Evolutionary conservation across 2,888 invertebrate species (phyloP), one percentile per base, ranked within the genome.

Genomic region (Heliconius ethilla): DNA sequence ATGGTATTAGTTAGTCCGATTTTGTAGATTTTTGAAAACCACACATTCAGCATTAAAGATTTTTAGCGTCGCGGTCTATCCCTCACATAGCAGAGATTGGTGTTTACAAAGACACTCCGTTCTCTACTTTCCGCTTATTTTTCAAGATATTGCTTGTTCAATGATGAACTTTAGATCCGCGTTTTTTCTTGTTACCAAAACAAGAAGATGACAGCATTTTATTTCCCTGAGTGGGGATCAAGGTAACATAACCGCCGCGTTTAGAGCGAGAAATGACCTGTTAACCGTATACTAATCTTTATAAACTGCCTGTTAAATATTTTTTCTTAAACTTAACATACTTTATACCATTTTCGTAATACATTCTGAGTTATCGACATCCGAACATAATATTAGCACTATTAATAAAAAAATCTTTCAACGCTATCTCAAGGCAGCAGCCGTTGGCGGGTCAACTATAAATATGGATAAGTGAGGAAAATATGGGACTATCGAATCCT

Each of bases 401-500:
- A 86, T 87, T 89, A 87, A 86, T 88, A 88, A 88, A 88, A n/a
- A 88, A 87, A 83, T 75, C 83, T 87, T 77, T 73, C 73, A 62
- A 25, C 77, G 77, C 89, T 91, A 91, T 91, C 91, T 87, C 82
- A 75, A 80, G 82, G 81, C 77, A 84, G 83, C 91, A 91, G 90
- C 89, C 90, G 88, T 84, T 84, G 85, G 85, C 90, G 92, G 91
- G 89, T 90, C 87, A 89, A 88, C 87, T 89, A 91, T 93, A 92
- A 93, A 93, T 92, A 92, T 91, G 92, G 92, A 92, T 91, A 92
- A 92, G 86, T 86, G 84, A 87, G 84, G 88, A 87, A 91, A 91
- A 91, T 91, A 90, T 91, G 88, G 90, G 84, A 87, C 81, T 84
- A 87, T 83, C 84, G 83, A 76, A 78, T 65, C 78, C 78, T 81